Percentiles rank a stretch among this genome's conserved stretches.
phyloP scores from a whole-genome alignment of 1,140 invertebrate species.

The Ooceraea biroi region DNA sequence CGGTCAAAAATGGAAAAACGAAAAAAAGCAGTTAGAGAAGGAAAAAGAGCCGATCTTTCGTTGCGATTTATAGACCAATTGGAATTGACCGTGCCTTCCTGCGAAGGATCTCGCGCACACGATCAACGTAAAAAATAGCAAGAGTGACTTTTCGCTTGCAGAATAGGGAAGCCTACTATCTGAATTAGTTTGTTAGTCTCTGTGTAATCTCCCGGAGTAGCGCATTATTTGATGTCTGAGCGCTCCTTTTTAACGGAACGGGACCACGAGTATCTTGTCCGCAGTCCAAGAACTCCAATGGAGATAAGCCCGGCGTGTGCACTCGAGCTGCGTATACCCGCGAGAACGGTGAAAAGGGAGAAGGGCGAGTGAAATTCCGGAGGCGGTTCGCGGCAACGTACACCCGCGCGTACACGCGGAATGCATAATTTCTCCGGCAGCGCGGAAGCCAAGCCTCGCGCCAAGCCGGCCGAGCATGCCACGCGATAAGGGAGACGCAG shows the following conservation, averaged over 20 bases:
- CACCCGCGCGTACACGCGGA: constrained; percentile 58
- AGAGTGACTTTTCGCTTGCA: no score
- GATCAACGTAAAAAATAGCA: no score
- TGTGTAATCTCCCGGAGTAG: no score
- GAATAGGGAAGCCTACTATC: no score
- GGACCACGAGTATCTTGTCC: not conserved
- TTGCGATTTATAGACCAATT: not conserved
- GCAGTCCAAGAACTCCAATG: not conserved
- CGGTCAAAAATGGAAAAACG: constrained; percentile 1
- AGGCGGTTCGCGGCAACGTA: constrained; percentile 41
- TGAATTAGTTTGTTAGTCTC: no score
- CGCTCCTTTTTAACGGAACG: no score
- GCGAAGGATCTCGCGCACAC: not conserved
- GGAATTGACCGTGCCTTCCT: constrained; percentile 4
- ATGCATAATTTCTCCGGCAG: constrained; percentile 58
- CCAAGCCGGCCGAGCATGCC: constrained; percentile 8
- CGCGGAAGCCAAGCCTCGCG: constrained; percentile 43
- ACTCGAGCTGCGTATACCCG: constrained; percentile 4
- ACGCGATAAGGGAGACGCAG: constrained; percentile 24
- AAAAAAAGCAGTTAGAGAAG: constrained; percentile 38
- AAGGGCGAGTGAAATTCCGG: constrained; percentile 48
- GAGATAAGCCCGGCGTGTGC: not conserved
- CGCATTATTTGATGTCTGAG: no score
- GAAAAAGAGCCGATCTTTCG: constrained; percentile 18
- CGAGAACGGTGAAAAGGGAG: constrained; percentile 1